Conservation (phyloP, 2,797 vertebrate genomes). For the Sandelia bainsii region DNA sequence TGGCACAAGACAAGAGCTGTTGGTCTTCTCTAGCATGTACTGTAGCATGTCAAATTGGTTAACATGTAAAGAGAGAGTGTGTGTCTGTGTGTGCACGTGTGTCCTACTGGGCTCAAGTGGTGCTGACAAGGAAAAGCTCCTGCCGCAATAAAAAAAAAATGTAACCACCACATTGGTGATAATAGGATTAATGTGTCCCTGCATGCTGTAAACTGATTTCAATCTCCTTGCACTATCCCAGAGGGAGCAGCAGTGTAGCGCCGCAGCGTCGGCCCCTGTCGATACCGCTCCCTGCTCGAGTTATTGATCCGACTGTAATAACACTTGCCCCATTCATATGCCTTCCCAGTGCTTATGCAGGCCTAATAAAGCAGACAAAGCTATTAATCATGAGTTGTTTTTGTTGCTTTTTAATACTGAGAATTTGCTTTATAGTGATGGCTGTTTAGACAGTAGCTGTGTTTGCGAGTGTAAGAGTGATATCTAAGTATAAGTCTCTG, state of each 20-base stretch:
- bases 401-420: conserved; percentile 44
- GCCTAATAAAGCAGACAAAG: conserved; percentile 21
- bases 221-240: conserved; percentile 56
- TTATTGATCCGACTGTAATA: conserved; percentile 70
- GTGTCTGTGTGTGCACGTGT: conserved; percentile 3
- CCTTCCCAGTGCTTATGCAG: conserved; percentile 13
- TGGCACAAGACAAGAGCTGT: conserved; percentile 34
- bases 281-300: conserved; percentile 46
- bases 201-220: conserved; percentile 74
- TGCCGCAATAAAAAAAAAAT: conserved; percentile 64
- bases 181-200: conserved; percentile 77
- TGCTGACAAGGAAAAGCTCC: conserved; percentile 61
- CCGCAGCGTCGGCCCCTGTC: conserved; percentile 33
- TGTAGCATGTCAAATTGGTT: conserved; percentile 10
- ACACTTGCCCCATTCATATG: conserved; percentile 47
- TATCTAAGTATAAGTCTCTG: background rate
- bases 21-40: background rate
- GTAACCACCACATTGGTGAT: conserved; percentile 70
- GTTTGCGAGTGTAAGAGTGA: background rate
- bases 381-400: conserved; percentile 47
- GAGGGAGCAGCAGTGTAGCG: conserved; percentile 44
- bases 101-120: conserved; percentile 32
- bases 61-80: conserved; percentile 7
- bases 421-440: conserved; percentile 27
- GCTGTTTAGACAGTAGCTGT: conserved; percentile 30